A percentile compares a stretch with the other conserved stretches of the same genome.
Conservation (phyloP, 2,113 vertebrate species). For the Verasper variegatus region DNA sequence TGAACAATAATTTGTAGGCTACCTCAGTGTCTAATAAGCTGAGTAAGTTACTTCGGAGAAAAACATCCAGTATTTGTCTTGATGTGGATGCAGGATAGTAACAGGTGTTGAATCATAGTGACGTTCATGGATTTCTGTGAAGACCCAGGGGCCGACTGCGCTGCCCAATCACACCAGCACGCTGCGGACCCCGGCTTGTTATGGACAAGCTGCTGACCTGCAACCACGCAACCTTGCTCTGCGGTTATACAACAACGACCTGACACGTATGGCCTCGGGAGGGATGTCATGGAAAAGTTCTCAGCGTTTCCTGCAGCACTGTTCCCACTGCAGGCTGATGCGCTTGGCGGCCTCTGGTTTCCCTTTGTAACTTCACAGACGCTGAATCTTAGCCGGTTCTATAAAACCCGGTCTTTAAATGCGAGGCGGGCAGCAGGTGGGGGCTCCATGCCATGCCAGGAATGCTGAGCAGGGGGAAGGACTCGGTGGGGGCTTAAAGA, state of each 20-base stretch:
- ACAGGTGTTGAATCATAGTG: constrained; percentile 62
- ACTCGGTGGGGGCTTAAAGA: constrained; percentile 53
- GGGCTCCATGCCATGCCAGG: constrained; percentile 48
- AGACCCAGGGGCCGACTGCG: constrained; percentile 18
- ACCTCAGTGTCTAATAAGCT: too few relatives aligned
- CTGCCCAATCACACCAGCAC: constrained; percentile 18
- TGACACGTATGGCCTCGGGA: constrained; percentile 3
- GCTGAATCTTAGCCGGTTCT: constrained; percentile 54
- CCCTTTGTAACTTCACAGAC: constrained; percentile 48
- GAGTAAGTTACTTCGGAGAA: too few relatives aligned
- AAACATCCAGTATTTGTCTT: background rate
- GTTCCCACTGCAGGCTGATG: constrained; percentile 19
- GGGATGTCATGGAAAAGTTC: constrained; percentile 64
- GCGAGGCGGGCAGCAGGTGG: constrained; percentile 69
- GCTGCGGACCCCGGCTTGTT: constrained; percentile 7
- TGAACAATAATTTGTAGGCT: too few relatives aligned
- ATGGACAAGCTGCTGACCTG: constrained; percentile 28
- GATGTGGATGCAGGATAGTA: constrained; percentile 15
- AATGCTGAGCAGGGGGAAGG: constrained; percentile 49
- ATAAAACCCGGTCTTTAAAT: constrained; percentile 67
- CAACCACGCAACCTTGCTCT: constrained; percentile 31
- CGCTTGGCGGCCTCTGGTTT: constrained; percentile 8
- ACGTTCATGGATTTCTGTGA: constrained; percentile 53
- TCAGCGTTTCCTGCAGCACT: constrained; percentile 32
- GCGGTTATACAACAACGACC: constrained; percentile 45